phyloP scores from a whole-genome alignment of 2,113 vertebrate genomes.

The Macrotus californicus region DNA sequence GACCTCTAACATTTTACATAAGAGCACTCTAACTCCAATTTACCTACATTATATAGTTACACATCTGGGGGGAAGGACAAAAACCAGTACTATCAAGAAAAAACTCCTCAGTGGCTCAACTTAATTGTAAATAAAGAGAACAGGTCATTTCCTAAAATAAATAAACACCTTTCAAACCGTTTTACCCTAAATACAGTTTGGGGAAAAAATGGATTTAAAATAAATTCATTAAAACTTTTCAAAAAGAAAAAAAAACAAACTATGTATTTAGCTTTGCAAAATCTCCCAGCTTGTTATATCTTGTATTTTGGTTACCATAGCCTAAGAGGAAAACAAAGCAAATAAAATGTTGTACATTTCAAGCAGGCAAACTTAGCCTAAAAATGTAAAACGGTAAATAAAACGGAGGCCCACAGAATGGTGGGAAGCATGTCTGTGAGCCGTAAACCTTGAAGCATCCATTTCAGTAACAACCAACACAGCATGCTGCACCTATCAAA shows the following conservation, averaged over 20 bases:
- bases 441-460: neutral
- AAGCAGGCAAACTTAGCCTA: neutral
- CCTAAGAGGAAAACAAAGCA: neutral
- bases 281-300: neutral
- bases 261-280: neutral
- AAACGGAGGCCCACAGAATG: neutral
- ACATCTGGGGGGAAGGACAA: neutral
- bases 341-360: neutral
- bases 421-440: neutral
- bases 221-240: neutral
- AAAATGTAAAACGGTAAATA: neutral
- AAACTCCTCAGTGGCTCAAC: neutral
- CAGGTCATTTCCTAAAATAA: neutral
- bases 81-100: neutral
- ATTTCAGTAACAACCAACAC: neutral
- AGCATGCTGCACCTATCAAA: neutral
- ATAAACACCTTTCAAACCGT: neutral
- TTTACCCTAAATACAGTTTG: neutral
- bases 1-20: neutral
- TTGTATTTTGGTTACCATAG: conserved; percentile 25
- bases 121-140: conserved; percentile 25
- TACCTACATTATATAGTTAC: neutral
- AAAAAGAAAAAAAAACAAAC: neutral
- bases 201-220: neutral
- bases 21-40: neutral